Percentiles rank a stretch among this genome's conserved stretches.
phyloP scores from a whole-genome alignment of 2,797 vertebrate genomes.

The Perodicticus potto region DNA sequence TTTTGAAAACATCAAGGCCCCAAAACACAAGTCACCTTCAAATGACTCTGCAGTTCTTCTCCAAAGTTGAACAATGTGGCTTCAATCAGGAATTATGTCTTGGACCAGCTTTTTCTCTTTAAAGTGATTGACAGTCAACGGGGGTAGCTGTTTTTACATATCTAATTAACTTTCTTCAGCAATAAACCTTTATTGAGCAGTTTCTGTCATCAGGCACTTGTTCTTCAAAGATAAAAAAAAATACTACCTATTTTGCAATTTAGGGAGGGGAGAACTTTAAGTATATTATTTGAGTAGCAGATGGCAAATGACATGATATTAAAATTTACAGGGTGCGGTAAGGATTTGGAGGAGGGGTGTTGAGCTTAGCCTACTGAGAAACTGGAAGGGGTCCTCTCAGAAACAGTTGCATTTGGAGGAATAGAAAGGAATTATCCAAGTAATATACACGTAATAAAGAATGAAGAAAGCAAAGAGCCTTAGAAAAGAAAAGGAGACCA shows the following conservation, averaged over 20 bases:
- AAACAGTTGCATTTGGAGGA: not conserved
- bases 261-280: not conserved
- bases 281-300: not conserved
- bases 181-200: not conserved
- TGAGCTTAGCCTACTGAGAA: not conserved
- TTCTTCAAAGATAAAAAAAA: conserved; percentile 2
- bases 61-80: not conserved
- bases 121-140: not conserved
- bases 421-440: not conserved
- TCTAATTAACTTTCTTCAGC: conserved; percentile 25
- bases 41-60: not conserved
- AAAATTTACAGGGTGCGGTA: not conserved
- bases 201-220: not conserved
- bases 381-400: not conserved
- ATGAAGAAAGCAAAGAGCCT: not conserved
- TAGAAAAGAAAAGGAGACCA: not conserved
- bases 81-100: not conserved
- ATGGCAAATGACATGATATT: too few species aligned
- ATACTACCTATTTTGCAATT: not conserved
- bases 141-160: not conserved
- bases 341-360: not conserved
- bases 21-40: not conserved
- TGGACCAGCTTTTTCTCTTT: not conserved
- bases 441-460: not conserved
- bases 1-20: not conserved